Evolutionary conservation across 2,797 vertebrate genomes (phyloP), one percentile per base, ranked within the genome.

Genomic region (Artibeus lituratus): DNA sequence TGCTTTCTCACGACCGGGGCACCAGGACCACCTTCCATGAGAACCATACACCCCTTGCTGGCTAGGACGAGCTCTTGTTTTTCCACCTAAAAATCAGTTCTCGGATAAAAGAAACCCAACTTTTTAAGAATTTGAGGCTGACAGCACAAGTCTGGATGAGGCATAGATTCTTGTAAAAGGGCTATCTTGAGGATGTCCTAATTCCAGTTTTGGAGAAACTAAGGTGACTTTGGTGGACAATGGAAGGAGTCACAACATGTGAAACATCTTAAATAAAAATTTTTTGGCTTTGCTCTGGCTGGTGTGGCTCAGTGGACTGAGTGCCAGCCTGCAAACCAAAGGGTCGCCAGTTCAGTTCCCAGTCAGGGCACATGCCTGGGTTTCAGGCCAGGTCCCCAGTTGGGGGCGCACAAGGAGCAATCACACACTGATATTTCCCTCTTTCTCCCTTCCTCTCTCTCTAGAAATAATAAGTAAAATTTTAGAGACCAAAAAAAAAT

Each of bases 251-350:
- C 53, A 32, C 65, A 35, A 51, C 10, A 3, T 49, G 42, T 9
- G 26, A 74, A 62, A 74, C 51, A 62, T 18, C n/a, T 91, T 62
- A n/a, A 73, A 82, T 72, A 91, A 91, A 81, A 91, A 37, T 35
- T 0, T 32, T 29, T 16, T 62, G 53, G n/a, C 69, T 91, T 83
- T 59, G 55, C 24, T 57, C 22, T 57, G 55, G 55, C 55, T 57
- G 55, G 55, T 57, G 55, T 57, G 24, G 22, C 55, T 57, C 55
- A 57, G 24, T 57, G 55, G 55, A 57, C 26, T 57, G 22, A 26
- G 55, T 57, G 55, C 55, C 10, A 0, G 55, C 55, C 55, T 57
- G 22, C 22, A 24, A 57, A 26, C 55, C 55, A 57, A 57, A 57
- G 55, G 24, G 55, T 57, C 1, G 10, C 55, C 10, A 57, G 55